A percentile compares a stretch with the other conserved stretches of the same genome.
phyloP scores from a whole-genome alignment of 1,140 invertebrate species.

The Caenorhabditis latens region DNA sequence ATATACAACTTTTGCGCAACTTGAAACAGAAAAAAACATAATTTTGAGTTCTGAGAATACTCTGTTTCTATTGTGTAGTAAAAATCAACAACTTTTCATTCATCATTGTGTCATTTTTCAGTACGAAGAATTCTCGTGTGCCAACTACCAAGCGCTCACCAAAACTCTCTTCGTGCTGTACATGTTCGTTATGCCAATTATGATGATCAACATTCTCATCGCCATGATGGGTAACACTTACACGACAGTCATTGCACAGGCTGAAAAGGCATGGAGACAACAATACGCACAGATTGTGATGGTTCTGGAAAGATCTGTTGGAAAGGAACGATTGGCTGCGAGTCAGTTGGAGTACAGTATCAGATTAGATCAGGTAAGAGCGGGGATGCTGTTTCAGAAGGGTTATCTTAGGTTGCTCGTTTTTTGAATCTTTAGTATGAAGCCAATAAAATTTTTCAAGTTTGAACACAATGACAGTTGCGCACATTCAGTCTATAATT shows the following conservation, averaged over 20 bases:
- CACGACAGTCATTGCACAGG: conserved; percentile 89
- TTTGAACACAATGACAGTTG: no score
- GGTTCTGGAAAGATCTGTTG: conserved; percentile 90
- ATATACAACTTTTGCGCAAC: neutral
- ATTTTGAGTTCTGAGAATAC: neutral
- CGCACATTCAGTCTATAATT: no score
- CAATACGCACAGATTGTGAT: conserved; percentile 99
- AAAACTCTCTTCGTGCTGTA: conserved; percentile 96
- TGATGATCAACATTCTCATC: conserved; percentile 82
- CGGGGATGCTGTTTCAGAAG: neutral
- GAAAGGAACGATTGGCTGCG: conserved; percentile 87
- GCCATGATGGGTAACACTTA: conserved; percentile 82
- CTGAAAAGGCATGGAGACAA: conserved; percentile 98
- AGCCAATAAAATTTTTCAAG: no score
- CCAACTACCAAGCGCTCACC: conserved; percentile 89
- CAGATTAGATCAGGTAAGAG: conserved; percentile 83
- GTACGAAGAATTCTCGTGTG: conserved; percentile 90
- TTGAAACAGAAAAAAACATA: neutral
- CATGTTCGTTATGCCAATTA: conserved; percentile 96
- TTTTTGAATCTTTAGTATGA: no score
- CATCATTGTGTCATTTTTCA: conserved; percentile 78
- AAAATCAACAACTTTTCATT: no score
- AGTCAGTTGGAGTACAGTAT: conserved; percentile 96
- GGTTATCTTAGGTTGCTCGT: no score
- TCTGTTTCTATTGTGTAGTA: no score